Evolutionary conservation across 2,888 invertebrate genomes (phyloP).

Genomic region (Ecliptopera silaceata): DNA sequence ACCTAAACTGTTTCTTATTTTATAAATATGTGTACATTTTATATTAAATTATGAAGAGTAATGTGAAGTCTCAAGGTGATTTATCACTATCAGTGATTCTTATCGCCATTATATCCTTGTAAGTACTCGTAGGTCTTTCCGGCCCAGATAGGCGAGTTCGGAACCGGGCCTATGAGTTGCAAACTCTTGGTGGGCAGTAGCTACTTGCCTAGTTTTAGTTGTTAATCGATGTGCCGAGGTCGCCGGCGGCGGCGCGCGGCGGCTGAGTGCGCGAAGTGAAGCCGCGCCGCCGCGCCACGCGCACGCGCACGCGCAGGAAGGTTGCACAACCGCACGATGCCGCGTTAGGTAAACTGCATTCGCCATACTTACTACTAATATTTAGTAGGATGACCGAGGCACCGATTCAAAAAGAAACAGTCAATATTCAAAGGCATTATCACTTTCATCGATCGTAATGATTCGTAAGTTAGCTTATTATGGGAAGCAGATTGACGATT

Average conservation of each 20-base stretch:
- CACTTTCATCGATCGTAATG: too few species aligned
- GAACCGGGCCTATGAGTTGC: neutral
- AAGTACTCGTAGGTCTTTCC: neutral
- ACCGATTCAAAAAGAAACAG: too few species aligned
- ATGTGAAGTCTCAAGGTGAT: too few species aligned
- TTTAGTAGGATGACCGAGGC: too few species aligned
- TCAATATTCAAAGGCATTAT: too few species aligned
- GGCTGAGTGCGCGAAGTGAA: neutral
- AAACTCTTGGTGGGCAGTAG: neutral
- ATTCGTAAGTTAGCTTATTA: too few species aligned
- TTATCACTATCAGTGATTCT: neutral
- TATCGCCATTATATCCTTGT: neutral
- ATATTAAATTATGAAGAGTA: too few species aligned
- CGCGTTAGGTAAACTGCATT: conserved; percentile 10
- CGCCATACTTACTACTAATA: neutral
- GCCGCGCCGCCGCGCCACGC: neutral
- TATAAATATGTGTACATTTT: too few species aligned
- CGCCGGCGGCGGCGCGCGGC: neutral
- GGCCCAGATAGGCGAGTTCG: conserved; percentile 1
- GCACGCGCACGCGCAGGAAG: neutral
- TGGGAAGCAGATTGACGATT: too few species aligned
- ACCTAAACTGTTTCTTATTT: too few species aligned
- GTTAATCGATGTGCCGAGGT: conserved; percentile 15
- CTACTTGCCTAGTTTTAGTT: conserved; percentile 4
- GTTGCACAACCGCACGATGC: conserved; percentile 15